These are phyloP conservation scores for Macaca nemestrina DNA, from an alignment of 2,113 vertebrate species.

Conservation along the genomic window DNA sequence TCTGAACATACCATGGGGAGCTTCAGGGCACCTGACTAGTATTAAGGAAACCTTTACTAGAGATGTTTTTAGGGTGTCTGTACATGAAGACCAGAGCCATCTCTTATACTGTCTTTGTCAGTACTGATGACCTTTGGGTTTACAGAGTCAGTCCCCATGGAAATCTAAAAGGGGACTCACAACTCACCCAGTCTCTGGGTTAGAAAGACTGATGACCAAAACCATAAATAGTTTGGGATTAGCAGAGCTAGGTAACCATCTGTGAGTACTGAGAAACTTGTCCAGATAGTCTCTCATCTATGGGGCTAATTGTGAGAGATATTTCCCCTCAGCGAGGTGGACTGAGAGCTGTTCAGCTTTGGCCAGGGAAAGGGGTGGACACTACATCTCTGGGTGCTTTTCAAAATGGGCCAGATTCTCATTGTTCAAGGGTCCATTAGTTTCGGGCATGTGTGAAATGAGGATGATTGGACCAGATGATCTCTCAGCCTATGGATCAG, in stretches of 20 bases:
- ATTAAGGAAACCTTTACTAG: constrained; percentile 2
- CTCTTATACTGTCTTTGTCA: background rate
- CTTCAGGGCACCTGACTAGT: background rate
- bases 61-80: background rate
- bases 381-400: background rate
- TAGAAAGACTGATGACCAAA: background rate
- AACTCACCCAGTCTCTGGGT: background rate
- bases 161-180: background rate
- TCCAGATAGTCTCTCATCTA: background rate
- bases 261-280: background rate
- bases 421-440: background rate
- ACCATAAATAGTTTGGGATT: background rate
- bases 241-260: background rate
- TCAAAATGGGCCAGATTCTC: background rate
- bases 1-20: background rate
- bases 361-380: background rate
- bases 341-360: background rate
- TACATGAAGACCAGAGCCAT: background rate
- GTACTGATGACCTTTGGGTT: background rate
- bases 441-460: background rate
- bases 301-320: background rate
- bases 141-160: background rate
- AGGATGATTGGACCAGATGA: background rate
- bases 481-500: background rate
- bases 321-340: background rate